Conservation (phyloP, 2,888 invertebrate species). For the Colostygia pectinataria region DNA sequence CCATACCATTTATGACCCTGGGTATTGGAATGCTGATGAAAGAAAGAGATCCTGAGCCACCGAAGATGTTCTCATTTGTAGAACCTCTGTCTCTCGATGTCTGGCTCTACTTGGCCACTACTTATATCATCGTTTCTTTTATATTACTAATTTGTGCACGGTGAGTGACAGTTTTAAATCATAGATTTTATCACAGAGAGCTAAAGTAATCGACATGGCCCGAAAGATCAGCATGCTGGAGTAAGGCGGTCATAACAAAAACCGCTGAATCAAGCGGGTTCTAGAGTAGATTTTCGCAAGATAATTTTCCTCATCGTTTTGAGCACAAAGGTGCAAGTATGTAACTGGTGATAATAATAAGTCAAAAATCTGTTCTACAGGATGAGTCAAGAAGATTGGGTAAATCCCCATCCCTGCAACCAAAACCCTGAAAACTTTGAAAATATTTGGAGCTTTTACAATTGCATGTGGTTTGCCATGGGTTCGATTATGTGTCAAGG, state of each 20-base stretch:
- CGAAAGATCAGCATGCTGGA: no score
- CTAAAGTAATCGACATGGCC: no score
- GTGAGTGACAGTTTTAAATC: constrained; percentile 55
- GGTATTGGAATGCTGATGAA: constrained; percentile 94
- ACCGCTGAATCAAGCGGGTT: no score
- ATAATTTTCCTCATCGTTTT: no score
- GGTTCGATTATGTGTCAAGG: constrained; percentile 97
- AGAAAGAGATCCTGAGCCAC: constrained; percentile 88
- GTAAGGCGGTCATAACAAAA: no score
- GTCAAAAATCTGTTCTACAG: constrained; percentile 65
- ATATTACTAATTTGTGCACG: constrained; percentile 91
- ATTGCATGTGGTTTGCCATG: constrained; percentile 96
- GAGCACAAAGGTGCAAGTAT: no score
- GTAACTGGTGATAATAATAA: no score
- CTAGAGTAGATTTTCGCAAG: no score
- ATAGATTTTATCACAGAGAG: no score
- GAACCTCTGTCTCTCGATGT: constrained; percentile 92
- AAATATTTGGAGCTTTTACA: constrained; percentile 93
- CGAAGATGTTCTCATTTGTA: constrained; percentile 94
- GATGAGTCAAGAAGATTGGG: constrained; percentile 96
- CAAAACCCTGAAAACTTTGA: constrained; percentile 92
- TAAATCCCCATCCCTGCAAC: constrained; percentile 95
- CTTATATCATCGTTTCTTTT: constrained; percentile 92
- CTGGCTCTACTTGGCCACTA: constrained; percentile 94
- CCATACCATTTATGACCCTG: constrained; percentile 97